Percentiles rank a stretch among this genome's conserved stretches.
Evolutionary conservation across 2,888 invertebrate species (phyloP).

Genomic region (Spatulosminthurus flaviceps): DNA sequence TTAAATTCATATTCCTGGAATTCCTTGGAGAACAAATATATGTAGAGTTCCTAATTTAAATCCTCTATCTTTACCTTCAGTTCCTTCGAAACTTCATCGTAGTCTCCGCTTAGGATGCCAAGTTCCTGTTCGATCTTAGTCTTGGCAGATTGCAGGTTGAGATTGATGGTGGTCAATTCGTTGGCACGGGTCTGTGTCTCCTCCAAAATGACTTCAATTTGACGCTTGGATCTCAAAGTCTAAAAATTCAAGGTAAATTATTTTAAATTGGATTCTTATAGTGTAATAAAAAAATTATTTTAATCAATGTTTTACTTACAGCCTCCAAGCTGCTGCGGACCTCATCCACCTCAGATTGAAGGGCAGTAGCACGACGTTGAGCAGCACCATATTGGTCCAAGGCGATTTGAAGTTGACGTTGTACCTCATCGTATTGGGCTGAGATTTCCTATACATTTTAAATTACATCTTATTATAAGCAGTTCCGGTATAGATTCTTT

Average conservation of each 20-base stretch:
- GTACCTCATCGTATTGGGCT: conserved; percentile 95
- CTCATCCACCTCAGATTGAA: conserved; percentile 96
- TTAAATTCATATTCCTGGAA: neutral
- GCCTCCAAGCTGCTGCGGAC: conserved; percentile 88
- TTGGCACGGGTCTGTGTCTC: conserved; percentile 91
- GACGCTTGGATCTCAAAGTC: conserved; percentile 91
- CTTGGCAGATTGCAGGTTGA: conserved; percentile 92
- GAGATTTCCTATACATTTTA: conserved; percentile 78
- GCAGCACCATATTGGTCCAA: conserved; percentile 91
- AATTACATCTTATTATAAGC: neutral
- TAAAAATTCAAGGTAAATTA: conserved; percentile 66
- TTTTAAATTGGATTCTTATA: conserved; percentile 16
- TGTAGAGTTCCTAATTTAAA: too few species aligned
- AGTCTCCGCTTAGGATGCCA: conserved; percentile 88
- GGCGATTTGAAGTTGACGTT: conserved; percentile 94
- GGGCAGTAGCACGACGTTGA: conserved; percentile 86
- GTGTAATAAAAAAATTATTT: conserved; percentile 20
- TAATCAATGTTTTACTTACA: conserved; percentile 68
- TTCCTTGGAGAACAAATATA: too few species aligned
- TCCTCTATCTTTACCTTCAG: conserved; percentile 73
- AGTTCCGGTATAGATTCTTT: too few species aligned
- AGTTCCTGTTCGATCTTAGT: conserved; percentile 96
- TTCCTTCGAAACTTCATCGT: conserved; percentile 97
- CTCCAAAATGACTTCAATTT: conserved; percentile 88
- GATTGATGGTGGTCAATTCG: conserved; percentile 93